Conservation (phyloP, 1,140 invertebrate genomes). For the Halotydeus destructor region DNA sequence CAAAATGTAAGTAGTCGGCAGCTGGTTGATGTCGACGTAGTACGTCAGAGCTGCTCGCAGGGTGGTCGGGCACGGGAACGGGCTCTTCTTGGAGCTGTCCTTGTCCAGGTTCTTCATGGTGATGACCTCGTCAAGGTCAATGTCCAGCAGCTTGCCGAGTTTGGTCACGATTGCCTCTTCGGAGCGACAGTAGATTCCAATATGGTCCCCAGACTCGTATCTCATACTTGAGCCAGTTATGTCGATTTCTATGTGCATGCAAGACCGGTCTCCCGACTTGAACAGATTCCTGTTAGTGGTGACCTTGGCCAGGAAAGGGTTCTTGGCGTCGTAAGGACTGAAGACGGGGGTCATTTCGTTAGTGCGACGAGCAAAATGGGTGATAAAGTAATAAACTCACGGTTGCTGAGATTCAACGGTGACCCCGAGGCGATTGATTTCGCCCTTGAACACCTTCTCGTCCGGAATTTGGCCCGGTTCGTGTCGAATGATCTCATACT, state of each 20-base stretch:
- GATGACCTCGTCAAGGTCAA: constrained; percentile 42
- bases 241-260: constrained; percentile 88
- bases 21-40: constrained; percentile 87
- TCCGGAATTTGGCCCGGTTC: constrained; percentile 30
- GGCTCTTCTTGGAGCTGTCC: constrained; percentile 91
- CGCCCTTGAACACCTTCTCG: constrained; percentile 77
- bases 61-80: constrained; percentile 94
- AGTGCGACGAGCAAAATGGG: too few species aligned
- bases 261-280: constrained; percentile 63
- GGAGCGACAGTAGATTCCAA: constrained; percentile 89
- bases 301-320: constrained; percentile 78
- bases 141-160: constrained; percentile 56
- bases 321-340: constrained; percentile 82
- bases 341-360: constrained; percentile 38
- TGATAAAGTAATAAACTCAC: constrained; percentile 46
- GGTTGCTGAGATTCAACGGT: constrained; percentile 70
- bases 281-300: constrained; percentile 72
- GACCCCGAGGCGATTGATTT: constrained; percentile 84
- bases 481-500: constrained; percentile 62
- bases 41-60: constrained; percentile 87
- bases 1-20: constrained; percentile 82
- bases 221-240: constrained; percentile 31
- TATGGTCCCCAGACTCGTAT: constrained; percentile 65
- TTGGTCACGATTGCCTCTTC: constrained; percentile 56
- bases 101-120: constrained; percentile 55